Conservation (phyloP, 2,113 vertebrate genomes). For the Colius striatus region DNA sequence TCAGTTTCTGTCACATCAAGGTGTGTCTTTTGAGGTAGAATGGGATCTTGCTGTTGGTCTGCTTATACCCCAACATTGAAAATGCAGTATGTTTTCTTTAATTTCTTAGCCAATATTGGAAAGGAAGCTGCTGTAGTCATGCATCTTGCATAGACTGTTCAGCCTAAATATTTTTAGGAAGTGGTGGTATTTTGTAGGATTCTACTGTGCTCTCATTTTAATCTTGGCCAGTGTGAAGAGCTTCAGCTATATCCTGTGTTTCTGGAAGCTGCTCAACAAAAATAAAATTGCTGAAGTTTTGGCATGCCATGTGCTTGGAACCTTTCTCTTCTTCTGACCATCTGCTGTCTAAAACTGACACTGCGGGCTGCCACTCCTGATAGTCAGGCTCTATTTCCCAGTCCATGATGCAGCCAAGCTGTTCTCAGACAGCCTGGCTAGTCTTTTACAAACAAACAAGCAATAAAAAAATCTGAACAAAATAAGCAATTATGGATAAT, state of each 20-base stretch:
- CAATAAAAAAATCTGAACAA: conserved; percentile 2
- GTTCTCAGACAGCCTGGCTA: conserved; percentile 59
- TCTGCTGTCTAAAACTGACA: conserved; percentile 57
- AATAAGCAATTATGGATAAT: conserved; percentile 37
- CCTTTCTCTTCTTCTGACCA: conserved; percentile 27
- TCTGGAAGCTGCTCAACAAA: conserved; percentile 30
- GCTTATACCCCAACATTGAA: neutral
- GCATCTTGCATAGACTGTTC: neutral
- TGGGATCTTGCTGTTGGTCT: neutral
- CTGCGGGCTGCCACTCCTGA: neutral
- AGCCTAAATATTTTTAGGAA: conserved; percentile 42
- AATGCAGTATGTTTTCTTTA: neutral
- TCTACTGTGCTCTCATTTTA: conserved; percentile 18
- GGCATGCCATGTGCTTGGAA: conserved; percentile 54
- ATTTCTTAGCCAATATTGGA: neutral
- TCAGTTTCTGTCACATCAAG: neutral
- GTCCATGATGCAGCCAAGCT: conserved; percentile 58
- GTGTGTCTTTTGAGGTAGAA: neutral
- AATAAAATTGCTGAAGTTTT: conserved; percentile 37
- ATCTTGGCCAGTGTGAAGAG: neutral
- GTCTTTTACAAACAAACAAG: conserved; percentile 50
- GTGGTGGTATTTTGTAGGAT: neutral
- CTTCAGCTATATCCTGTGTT: conserved; percentile 8
- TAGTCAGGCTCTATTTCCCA: neutral
- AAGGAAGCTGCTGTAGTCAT: neutral